Percentiles rank a stretch among this genome's conserved stretches.
phyloP scores from a whole-genome alignment of 1,140 invertebrate species.

The Druon quercuslanigerum region DNA sequence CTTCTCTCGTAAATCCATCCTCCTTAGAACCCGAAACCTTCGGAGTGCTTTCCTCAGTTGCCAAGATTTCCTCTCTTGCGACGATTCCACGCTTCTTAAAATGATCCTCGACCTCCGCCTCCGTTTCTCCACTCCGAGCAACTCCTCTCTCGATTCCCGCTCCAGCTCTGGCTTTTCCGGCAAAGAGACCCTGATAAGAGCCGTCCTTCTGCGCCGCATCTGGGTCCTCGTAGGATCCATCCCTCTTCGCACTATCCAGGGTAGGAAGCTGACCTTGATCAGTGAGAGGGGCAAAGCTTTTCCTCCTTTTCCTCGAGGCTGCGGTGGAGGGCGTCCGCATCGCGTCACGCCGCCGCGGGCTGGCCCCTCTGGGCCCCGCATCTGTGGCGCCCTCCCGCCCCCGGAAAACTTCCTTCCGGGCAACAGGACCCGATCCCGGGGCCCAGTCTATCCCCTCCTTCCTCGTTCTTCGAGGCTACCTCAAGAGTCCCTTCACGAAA shows the following conservation, averaged over 20 bases:
- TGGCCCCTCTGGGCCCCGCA: slow-evolving; percentile 69
- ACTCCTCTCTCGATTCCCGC: neutral
- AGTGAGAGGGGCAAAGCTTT: slow-evolving; percentile 45
- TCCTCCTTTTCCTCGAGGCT: slow-evolving; percentile 57
- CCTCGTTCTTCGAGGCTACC: slow-evolving; percentile 38
- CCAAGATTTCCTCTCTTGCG: neutral
- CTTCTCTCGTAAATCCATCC: neutral
- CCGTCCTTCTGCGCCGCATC: slow-evolving; percentile 13
- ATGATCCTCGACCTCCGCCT: slow-evolving; percentile 1
- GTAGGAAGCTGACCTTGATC: neutral
- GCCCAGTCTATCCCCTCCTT: slow-evolving; percentile 39
- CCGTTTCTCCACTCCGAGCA: neutral
- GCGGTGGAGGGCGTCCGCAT: slow-evolving; percentile 72
- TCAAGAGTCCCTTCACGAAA: slow-evolving; percentile 33
- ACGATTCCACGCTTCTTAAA: neutral
- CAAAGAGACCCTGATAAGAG: slow-evolving; percentile 16
- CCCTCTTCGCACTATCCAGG: slow-evolving; percentile 30
- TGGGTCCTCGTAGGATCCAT: neutral
- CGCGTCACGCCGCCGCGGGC: slow-evolving; percentile 74
- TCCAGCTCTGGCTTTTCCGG: neutral
- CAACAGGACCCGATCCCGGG: slow-evolving; percentile 24
- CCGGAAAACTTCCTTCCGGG: slow-evolving; percentile 41
- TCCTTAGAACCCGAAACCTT: neutral
- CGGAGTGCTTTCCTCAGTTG: neutral
- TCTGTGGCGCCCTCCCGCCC: slow-evolving; percentile 66